These are phyloP conservation scores for Scaptodrosophila latifasciaeformis DNA, from an alignment of 2,888 invertebrate species.

Conservation along the genomic window DNA sequence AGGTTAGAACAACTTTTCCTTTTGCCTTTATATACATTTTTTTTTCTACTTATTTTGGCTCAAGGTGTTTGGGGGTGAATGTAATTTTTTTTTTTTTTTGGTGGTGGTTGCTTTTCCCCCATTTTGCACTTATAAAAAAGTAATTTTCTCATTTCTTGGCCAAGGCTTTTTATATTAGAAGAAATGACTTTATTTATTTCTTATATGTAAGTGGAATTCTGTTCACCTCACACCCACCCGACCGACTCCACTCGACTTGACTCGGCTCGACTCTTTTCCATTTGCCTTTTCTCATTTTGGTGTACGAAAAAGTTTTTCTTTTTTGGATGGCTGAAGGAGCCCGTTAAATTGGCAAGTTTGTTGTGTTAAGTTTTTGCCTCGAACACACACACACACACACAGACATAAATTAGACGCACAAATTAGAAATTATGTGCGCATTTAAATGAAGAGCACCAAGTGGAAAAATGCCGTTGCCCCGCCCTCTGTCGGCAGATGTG, in stretches of 20 bases:
- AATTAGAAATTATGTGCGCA: constrained; percentile 75
- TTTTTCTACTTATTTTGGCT: constrained; percentile 17
- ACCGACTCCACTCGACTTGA: too few species aligned
- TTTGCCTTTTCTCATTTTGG: constrained; percentile 14
- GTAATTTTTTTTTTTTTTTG: too few species aligned
- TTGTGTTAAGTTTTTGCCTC: constrained; percentile 62
- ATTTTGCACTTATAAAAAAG: constrained; percentile 69
- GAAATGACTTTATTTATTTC: constrained; percentile 75
- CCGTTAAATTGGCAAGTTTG: constrained; percentile 69
- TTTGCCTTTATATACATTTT: too few species aligned
- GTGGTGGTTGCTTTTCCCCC: constrained; percentile 41
- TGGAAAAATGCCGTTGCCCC: not conserved
- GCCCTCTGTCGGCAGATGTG: too few species aligned
- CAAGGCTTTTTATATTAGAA: constrained; percentile 74
- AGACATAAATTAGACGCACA: constrained; percentile 73
- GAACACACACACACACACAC: constrained; percentile 30
- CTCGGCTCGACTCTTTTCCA: constrained; percentile 9
- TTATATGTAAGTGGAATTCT: constrained; percentile 50
- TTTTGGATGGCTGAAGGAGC: constrained; percentile 26
- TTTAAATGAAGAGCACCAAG: constrained; percentile 64
- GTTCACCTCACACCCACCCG: not conserved
- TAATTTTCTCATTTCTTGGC: constrained; percentile 70
- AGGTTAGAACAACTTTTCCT: too few species aligned
- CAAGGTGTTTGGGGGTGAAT: constrained; percentile 43
- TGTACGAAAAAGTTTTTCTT: constrained; percentile 4